phyloP scores from a whole-genome alignment of 1,140 invertebrate genomes.

The Drosophila nikananu region DNA sequence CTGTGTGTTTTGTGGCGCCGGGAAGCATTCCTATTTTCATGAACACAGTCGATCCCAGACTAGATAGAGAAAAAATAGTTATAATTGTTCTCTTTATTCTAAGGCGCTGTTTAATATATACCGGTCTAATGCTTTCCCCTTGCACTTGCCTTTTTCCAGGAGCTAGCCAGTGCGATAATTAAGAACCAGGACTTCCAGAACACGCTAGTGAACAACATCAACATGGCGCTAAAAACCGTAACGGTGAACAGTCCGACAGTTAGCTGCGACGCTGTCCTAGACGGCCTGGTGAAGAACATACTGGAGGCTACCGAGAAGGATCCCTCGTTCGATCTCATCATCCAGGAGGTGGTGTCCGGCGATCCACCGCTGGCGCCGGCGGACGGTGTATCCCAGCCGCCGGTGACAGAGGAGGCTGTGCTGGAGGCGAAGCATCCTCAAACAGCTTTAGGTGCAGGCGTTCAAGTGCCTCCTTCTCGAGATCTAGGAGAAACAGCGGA shows the following conservation, averaged over 20 bases:
- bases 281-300: constrained; percentile 75
- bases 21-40: too few species aligned
- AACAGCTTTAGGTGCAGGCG: neutral
- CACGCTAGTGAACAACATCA: constrained; percentile 77
- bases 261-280: constrained; percentile 59
- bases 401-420: neutral
- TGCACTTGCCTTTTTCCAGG: constrained; percentile 35
- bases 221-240: constrained; percentile 65
- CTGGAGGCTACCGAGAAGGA: constrained; percentile 80
- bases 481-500: neutral
- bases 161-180: constrained; percentile 70
- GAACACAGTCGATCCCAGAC: too few species aligned
- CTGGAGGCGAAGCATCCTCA: neutral
- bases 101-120: too few species aligned
- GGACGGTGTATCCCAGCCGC: neutral
- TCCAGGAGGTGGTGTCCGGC: constrained; percentile 73
- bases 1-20: too few species aligned
- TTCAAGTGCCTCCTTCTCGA: neutral
- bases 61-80: too few species aligned
- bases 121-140: neutral
- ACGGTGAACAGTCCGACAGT: constrained; percentile 51
- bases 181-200: constrained; percentile 70
- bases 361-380: neutral
- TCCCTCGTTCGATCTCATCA: constrained; percentile 76
- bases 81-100: neutral